Conservation (phyloP, 1,140 invertebrate species). For the Philotrypesis tridentata region DNA sequence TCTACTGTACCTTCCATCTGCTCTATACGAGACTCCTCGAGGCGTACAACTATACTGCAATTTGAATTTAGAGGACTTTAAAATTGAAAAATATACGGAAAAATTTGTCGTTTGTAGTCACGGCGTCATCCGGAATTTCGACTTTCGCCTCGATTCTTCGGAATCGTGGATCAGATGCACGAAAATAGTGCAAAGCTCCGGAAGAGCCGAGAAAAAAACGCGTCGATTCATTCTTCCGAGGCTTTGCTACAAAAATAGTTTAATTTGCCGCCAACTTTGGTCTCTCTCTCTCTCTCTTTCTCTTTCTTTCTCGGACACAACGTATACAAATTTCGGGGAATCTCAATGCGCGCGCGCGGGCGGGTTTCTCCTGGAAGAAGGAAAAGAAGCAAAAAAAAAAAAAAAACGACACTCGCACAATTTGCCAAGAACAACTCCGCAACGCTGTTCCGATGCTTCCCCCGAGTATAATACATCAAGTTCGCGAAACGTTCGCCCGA, state of each 20-base stretch:
- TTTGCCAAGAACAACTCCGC: slow-evolving; percentile 5
- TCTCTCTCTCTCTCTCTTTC: too few species aligned
- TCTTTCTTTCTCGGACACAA: too few species aligned
- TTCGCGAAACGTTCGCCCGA: slow-evolving; percentile 4
- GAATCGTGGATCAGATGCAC: not conserved
- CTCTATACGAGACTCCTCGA: not conserved
- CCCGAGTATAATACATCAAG: not conserved
- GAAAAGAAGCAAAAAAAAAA: not conserved
- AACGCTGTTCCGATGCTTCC: not conserved
- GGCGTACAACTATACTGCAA: too few species aligned
- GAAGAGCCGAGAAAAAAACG: not conserved
- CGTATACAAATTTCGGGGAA: not conserved
- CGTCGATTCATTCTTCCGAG: not conserved
- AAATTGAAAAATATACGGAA: not conserved
- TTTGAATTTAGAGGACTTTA: not conserved
- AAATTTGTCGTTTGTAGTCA: not conserved
- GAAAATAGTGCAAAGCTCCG: not conserved
- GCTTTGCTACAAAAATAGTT: slow-evolving; percentile 13
- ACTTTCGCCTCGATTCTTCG: not conserved
- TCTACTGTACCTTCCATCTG: not conserved
- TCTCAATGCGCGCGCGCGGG: not conserved
- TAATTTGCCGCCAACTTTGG: not conserved
- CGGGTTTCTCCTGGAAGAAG: too few species aligned
- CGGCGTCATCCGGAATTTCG: not conserved
- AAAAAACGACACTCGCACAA: not conserved